Conservation (phyloP, 2,888 invertebrate species). For the Tiphia femorata region DNA sequence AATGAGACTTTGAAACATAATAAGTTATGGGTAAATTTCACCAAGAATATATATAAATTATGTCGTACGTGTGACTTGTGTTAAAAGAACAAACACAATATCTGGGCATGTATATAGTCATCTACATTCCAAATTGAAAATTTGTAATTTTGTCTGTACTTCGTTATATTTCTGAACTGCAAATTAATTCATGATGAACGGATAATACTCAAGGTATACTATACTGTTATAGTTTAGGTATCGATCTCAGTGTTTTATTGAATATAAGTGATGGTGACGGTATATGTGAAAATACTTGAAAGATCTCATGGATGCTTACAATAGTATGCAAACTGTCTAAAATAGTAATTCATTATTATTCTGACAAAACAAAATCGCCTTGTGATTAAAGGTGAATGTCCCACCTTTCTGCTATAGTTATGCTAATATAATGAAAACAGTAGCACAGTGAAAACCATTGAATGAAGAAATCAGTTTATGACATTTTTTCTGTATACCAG, state of each 20-base stretch:
- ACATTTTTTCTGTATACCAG: no score
- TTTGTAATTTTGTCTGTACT: slow-evolving; percentile 15
- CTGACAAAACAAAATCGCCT: background rate
- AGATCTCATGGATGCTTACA: slow-evolving; percentile 33
- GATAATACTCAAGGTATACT: slow-evolving; percentile 55
- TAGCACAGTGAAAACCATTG: no score
- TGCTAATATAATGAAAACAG: no score
- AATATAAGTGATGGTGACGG: slow-evolving; percentile 23
- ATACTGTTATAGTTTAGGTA: slow-evolving; percentile 57
- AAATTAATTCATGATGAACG: slow-evolving; percentile 47
- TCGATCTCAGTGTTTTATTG: slow-evolving; percentile 57
- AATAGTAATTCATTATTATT: background rate
- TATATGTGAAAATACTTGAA: slow-evolving; percentile 20
- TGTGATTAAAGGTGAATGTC: no score
- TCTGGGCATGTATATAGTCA: no score
- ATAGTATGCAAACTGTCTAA: slow-evolving; percentile 21
- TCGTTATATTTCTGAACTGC: slow-evolving; percentile 43
- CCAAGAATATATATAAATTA: no score
- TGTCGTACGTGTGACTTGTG: no score
- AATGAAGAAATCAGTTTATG: no score
- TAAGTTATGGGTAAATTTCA: no score
- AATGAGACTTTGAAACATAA: no score
- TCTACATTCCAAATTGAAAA: slow-evolving; percentile 36
- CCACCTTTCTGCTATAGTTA: no score
- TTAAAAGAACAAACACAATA: no score